Evolutionary conservation across 2,888 invertebrate genomes (phyloP), one percentile per base, ranked within the genome.

Genomic region (Cecidostiba fungosa): DNA sequence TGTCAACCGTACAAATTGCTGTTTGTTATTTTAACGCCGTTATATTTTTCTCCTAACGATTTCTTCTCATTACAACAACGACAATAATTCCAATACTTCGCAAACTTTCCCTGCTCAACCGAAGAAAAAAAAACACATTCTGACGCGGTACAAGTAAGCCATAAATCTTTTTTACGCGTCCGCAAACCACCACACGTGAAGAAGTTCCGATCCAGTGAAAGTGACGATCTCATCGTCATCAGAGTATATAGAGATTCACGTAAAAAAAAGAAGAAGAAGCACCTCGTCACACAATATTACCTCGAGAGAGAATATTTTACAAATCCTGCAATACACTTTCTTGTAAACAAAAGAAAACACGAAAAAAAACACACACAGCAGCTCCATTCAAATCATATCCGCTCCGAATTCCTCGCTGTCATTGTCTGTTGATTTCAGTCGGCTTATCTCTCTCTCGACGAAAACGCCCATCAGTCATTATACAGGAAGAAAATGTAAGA

Each of bases 371-470:
- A 8, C 1, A n/a, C n/a, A n/a, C 0, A 5, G 14, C 16, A 14
- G 54, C 54, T 69, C 62, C 66, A 43, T 77, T 66, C 43, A 77
- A 66, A 43, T 66, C 14, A 39, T 39, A 66, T 77, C 77, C 77
- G 47, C 47, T 66, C 29, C 39, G 66, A 66, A 77, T 77, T 77
- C 66, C 66, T 66, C 47, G 0, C 19, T 29, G 66, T 43, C 66
- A 66, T 74, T 74, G 74, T 74, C 50, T 50, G 32, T n/a, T n/a
- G n/a, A 72, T 72, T 43, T 72, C 36, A 72, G 32, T 12, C 43
- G 23, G n/a, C 59, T 77, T 77, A 77, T 77, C 77, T 66, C 59
- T 77, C 66, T 77, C 77, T 66, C 59, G 26, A 36, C 5, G 16
- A 19, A 39, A 43, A 19, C 23, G 32, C 47, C 78, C 29, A 32